A percentile compares a stretch with the other conserved stretches of the same genome.
These are phyloP conservation scores for Orchestia grillus DNA, from an alignment of 1,140 invertebrate species.

Conservation along the genomic window DNA sequence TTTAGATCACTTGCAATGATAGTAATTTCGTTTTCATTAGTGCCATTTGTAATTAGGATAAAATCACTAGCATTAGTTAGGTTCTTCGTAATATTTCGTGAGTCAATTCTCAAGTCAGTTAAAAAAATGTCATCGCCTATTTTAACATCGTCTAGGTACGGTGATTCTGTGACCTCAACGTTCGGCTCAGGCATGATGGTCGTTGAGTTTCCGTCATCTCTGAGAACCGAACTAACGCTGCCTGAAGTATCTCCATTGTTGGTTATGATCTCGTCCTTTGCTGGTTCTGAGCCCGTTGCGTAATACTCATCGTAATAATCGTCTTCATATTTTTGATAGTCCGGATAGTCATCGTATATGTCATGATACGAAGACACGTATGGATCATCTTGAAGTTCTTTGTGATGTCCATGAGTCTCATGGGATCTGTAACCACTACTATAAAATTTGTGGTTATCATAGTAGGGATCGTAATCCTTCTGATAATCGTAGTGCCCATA, in stretches of 20 bases:
- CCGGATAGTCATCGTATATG: constrained; percentile 4
- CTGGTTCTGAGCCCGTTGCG: constrained; percentile 5
- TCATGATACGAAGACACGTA: neutral
- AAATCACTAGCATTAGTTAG: constrained; percentile 1
- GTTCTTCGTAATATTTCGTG: neutral
- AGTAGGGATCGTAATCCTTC: neutral
- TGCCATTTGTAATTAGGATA: constrained; percentile 47
- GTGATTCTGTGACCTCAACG: neutral
- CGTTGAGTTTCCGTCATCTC: neutral
- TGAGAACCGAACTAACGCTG: neutral
- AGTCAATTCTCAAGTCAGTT: neutral
- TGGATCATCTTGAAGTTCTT: neutral
- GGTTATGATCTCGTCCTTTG: neutral
- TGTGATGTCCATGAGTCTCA: neutral
- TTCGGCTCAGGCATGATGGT: neutral
- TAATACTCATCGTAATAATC: constrained; percentile 51
- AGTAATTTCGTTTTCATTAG: constrained; percentile 26
- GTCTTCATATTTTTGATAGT: constrained; percentile 37
- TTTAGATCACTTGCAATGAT: constrained; percentile 4
- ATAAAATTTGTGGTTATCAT: neutral
- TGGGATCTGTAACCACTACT: neutral
- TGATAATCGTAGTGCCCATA: neutral
- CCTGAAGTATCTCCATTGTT: neutral
- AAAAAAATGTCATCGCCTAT: neutral
- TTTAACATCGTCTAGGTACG: neutral